Base-by-base conservation (phyloP, 2,113 vertebrate species). In the Sigmodon hispidus region DNA sequence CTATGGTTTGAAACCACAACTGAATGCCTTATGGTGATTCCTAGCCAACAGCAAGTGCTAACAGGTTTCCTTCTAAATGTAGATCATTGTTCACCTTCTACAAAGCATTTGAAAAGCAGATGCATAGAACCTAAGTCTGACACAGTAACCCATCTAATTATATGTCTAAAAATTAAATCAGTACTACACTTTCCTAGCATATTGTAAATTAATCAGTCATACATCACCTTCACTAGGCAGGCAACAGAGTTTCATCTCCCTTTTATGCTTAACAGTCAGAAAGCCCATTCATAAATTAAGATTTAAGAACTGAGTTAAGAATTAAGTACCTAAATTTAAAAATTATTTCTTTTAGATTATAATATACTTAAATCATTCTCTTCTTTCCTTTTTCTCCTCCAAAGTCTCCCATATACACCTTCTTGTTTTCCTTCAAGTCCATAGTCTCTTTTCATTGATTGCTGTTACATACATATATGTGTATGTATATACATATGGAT, bases 21-120 rank as follows among this genome's bases (percentile, higher is more conserved):
- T 80, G 21, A 93, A 93, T 80, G 2, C 40, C 87, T 40, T 72
- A 21, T 84, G 92, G 69, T 61, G 40, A 94, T 81, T 85, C 45
- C 40, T 50, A 87, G 79, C 50, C 84, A 90, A 85, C 5, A 84
- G 72, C 95, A 92, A 97, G 94, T 91, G 84, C 52, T 73, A 92
- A 72, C 63, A 61, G 63, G 59, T 89, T 95, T 87, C 26, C 61
- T 3, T 94, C 43, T 36, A 70, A 92, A 67, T 10, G 13, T 50
- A 65, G 81, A 96, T 50, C 22, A 79, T 29, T 83, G 61, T 31
- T 81, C 24, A 12, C 52, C 63, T 94, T 91, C 34, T 94, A 43
- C 63, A 19, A 76, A 79, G 17, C 52, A 72, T 94, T 79, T 70
- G 79, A 70, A 91, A 94, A 94, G 7, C 26, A 73, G 59, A 17